Conservation (phyloP, 2,113 vertebrate species). For the Rhinichthys klamathensis region DNA sequence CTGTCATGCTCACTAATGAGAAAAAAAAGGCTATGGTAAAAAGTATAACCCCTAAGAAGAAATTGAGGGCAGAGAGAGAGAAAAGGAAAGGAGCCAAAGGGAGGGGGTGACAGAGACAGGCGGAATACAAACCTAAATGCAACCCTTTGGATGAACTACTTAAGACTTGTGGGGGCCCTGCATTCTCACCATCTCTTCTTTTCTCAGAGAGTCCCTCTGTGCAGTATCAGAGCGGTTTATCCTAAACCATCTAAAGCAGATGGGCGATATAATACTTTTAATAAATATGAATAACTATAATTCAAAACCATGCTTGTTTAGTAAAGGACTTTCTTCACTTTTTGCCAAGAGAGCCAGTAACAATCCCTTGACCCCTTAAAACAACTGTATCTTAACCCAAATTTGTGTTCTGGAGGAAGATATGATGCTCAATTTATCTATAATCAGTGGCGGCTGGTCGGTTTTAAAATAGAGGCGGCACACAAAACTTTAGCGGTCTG, state of each 20-base stretch:
- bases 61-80: background rate
- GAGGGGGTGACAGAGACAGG: conserved; percentile 15
- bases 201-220: background rate
- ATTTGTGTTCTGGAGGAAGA: too few relatives aligned
- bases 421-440: background rate
- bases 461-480: too few relatives aligned
- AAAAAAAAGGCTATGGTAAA: background rate
- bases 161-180: conserved; percentile 10
- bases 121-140: conserved; percentile 23
- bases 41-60: conserved; percentile 1
- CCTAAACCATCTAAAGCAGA: background rate
- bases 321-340: background rate
- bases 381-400: background rate
- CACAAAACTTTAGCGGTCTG: too few relatives aligned
- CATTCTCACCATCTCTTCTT: conserved; percentile 9
- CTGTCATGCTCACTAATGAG: background rate
- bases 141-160: conserved; percentile 29
- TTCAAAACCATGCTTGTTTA: background rate
- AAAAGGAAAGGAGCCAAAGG: background rate
- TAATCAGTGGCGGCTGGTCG: too few relatives aligned
- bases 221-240: background rate
- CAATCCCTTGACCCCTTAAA: background rate
- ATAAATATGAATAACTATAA: background rate
- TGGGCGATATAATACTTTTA: background rate
- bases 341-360: background rate